Conservation (phyloP, 2,797 vertebrate genomes). For the Gadopsis bispinosus region DNA sequence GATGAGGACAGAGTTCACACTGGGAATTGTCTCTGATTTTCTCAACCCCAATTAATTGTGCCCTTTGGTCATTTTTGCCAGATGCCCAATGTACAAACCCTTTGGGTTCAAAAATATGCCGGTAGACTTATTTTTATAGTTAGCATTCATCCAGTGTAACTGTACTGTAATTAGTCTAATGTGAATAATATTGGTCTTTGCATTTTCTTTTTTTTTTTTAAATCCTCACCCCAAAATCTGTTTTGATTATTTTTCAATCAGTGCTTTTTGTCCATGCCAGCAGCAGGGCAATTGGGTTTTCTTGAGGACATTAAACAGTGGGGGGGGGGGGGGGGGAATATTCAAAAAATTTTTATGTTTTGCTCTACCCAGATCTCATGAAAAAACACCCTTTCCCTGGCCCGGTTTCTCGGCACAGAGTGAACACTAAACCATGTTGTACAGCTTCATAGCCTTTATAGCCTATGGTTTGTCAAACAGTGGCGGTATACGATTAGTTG, state of each 20-base stretch:
- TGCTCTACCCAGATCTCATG: slow-evolving; percentile 46
- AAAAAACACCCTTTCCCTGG: slow-evolving; percentile 42
- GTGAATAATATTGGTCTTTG: slow-evolving; percentile 84
- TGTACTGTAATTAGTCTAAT: slow-evolving; percentile 85
- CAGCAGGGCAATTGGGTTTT: slow-evolving; percentile 59
- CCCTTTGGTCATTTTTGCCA: slow-evolving; percentile 81
- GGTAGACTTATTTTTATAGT: slow-evolving; percentile 82
- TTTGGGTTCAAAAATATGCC: slow-evolving; percentile 75
- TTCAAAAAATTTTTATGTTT: slow-evolving; percentile 53
- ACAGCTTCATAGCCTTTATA: slow-evolving; percentile 76
- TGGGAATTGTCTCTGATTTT: slow-evolving; percentile 78
- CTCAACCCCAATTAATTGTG: slow-evolving; percentile 80
- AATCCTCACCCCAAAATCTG: slow-evolving; percentile 65
- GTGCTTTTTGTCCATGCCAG: slow-evolving; percentile 73
- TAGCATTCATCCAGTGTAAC: slow-evolving; percentile 81
- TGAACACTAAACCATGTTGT: slow-evolving; percentile 69
- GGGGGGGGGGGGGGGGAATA: slow-evolving; percentile 24
- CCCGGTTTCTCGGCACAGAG: slow-evolving; percentile 58
- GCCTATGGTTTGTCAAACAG: slow-evolving; percentile 74
- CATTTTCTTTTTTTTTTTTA: slow-evolving; percentile 68
- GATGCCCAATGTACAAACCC: slow-evolving; percentile 73
- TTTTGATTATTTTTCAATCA: slow-evolving; percentile 79
- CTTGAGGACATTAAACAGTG: slow-evolving; percentile 64
- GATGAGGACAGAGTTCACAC: slow-evolving; percentile 78
- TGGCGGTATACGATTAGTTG: slow-evolving; percentile 73